phyloP scores from a whole-genome alignment of 2,888 invertebrate genomes.

The Lingula anatina region DNA sequence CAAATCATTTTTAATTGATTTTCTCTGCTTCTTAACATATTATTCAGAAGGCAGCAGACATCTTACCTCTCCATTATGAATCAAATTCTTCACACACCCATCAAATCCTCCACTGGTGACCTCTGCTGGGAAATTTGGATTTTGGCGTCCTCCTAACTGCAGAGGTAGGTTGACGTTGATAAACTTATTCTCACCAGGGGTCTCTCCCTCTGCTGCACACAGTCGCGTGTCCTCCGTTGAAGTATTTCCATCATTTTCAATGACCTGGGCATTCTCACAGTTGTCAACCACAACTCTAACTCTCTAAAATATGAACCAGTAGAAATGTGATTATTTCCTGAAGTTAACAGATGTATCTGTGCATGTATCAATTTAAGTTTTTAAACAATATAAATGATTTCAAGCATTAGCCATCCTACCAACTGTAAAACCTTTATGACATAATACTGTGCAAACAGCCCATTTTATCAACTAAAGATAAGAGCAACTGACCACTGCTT shows the following conservation, averaged over 20 bases:
- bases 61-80: conserved; percentile 75
- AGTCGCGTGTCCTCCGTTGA: conserved; percentile 83
- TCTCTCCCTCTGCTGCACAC: conserved; percentile 83
- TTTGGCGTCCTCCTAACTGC: conserved; percentile 75
- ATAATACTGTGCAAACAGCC: no score
- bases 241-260: conserved; percentile 71
- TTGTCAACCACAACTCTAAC: conserved; percentile 89
- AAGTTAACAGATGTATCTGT: no score
- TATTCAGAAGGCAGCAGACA: no score
- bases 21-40: no score
- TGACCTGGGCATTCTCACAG: conserved; percentile 76
- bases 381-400: no score
- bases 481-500: no score
- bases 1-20: no score
- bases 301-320: conserved; percentile 54
- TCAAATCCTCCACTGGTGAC: conserved; percentile 70
- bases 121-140: conserved; percentile 15
- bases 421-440: no score
- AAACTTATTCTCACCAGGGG: conserved; percentile 93
- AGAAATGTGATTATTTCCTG: no score
- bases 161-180: conserved; percentile 91
- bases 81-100: conserved; percentile 91
- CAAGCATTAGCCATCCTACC: no score
- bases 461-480: no score
- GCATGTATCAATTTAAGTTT: no score